Conservation (phyloP, 2,113 vertebrate genomes). For the Prunella himalayana region DNA sequence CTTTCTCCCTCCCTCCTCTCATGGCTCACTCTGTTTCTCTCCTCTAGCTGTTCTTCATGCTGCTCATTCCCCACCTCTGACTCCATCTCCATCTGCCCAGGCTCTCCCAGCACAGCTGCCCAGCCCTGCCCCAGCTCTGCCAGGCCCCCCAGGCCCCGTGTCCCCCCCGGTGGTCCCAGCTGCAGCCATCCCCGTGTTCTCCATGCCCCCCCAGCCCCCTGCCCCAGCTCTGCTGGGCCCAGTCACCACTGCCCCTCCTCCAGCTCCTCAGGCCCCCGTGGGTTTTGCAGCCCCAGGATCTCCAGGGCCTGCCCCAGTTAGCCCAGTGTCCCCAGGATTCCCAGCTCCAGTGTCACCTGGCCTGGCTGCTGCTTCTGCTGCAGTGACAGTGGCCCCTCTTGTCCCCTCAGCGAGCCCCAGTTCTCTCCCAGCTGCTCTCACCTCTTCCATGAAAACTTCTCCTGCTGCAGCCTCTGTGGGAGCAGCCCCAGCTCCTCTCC, state of each 20-base stretch:
- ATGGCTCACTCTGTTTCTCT: slow-evolving; percentile 52
- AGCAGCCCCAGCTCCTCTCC: background rate
- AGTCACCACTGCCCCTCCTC: background rate
- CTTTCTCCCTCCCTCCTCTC: slow-evolving; percentile 16
- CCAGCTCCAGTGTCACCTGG: background rate
- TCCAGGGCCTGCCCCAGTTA: background rate
- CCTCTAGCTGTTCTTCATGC: slow-evolving; percentile 75
- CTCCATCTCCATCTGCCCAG: slow-evolving; percentile 8
- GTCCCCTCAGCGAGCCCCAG: background rate
- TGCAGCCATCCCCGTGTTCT: background rate
- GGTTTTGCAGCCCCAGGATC: background rate
- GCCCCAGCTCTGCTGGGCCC: background rate
- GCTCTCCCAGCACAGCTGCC: accelerated
- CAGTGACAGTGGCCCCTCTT: background rate
- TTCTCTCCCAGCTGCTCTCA: slow-evolving; percentile 48
- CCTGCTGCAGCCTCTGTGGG: background rate
- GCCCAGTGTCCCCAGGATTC: background rate
- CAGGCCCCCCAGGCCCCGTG: background rate
- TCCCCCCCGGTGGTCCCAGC: background rate
- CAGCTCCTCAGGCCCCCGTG: background rate
- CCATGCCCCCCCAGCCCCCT: background rate
- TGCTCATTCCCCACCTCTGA: slow-evolving; percentile 70
- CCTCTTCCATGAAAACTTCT: slow-evolving; percentile 25
- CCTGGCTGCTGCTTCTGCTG: background rate
- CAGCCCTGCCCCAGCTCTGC: background rate